phyloP scores from a whole-genome alignment of 1,140 invertebrate genomes.

The Harpegnathos saltator region DNA sequence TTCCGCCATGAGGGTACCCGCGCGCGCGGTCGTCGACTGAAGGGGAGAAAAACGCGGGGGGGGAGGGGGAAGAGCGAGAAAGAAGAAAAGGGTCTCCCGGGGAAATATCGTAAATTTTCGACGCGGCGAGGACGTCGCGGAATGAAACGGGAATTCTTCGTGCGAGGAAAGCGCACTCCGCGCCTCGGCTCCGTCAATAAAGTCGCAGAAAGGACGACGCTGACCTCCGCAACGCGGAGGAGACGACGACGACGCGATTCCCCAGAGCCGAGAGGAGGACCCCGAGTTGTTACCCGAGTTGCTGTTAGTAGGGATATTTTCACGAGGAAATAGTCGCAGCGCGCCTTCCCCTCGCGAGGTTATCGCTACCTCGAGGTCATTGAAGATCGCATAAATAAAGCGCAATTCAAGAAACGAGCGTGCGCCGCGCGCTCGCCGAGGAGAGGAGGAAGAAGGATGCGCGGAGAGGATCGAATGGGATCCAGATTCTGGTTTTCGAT shows the following conservation, averaged over 20 bases:
- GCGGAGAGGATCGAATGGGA: slow-evolving; percentile 9
- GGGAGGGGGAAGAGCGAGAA: neutral
- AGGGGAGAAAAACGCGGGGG: neutral
- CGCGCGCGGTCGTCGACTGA: neutral
- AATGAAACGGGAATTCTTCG: slow-evolving; percentile 39
- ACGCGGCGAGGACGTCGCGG: slow-evolving; percentile 9
- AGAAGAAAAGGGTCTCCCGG: neutral
- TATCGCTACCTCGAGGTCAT: slow-evolving; percentile 42
- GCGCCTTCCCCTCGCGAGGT: slow-evolving; percentile 35
- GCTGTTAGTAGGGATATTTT: slow-evolving; percentile 42
- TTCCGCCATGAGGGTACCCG: slow-evolving; percentile 22
- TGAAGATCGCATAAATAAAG: slow-evolving; percentile 48
- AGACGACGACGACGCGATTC: slow-evolving; percentile 32
- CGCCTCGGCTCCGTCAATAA: slow-evolving; percentile 55
- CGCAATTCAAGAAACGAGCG: slow-evolving; percentile 44
- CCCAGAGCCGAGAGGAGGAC: slow-evolving; percentile 25
- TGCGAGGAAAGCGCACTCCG: slow-evolving; percentile 28
- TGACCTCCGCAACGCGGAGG: neutral
- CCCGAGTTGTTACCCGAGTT: slow-evolving; percentile 35
- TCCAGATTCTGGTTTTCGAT: slow-evolving; percentile 7
- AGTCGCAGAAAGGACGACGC: slow-evolving; percentile 52
- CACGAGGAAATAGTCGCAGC: slow-evolving; percentile 34
- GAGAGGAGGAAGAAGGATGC: neutral
- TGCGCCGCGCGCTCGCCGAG: neutral
- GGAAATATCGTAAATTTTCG: slow-evolving; percentile 41